Base-by-base conservation (phyloP, 2,888 invertebrate species). In the Nomada goodeniana region DNA sequence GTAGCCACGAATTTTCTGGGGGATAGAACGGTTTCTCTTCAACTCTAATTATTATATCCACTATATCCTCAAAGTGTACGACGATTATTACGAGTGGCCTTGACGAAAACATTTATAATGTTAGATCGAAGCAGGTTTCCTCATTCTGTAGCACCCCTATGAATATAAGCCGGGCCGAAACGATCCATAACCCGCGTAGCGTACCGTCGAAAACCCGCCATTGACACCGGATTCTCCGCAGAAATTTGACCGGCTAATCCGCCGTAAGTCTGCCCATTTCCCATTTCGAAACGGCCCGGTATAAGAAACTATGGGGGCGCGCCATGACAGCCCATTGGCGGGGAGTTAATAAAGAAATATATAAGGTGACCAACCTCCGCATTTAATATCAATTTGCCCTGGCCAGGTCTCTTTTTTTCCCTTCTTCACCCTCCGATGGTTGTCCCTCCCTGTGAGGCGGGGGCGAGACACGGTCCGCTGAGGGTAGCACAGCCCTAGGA, bases 381-480 rank as follows among this genome's bases (percentile, higher is more conserved):
- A 91, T 92, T 93, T 92, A 91, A 92, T 92, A 92, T 92, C 93
- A 93, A 93, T 93, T 93, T 93, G 92, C 91, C 88, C 29, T 70
- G 84, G 73, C 79, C 87, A 78, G 83, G 87, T 88, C 89, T 84
- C 26, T 89, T 79, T 50, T 11, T 59, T 74, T 73, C 77, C 75
- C 76, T 20, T 26, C 11, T 63, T 75, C 74, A 83, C 83, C 79
- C 65, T 10, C 23, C 57, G 53, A 53, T 36, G 36, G 26, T 63
- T 80, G 79, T 75, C 84, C 82, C 77, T 80, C 36, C 74, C 72
- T 26, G 83, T 76, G 18, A 26, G 11, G 36, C 3, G 78, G 76
- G 73, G 85, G 81, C 79, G 76, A 80, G 81, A 75, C n/a, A 57
- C 9, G 13, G 15, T 36, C 15, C 23, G n/a, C 10, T 15, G 77